Evolutionary conservation across 1,140 invertebrate species (phyloP).

Genomic region (Homalodisca vitripennis): DNA sequence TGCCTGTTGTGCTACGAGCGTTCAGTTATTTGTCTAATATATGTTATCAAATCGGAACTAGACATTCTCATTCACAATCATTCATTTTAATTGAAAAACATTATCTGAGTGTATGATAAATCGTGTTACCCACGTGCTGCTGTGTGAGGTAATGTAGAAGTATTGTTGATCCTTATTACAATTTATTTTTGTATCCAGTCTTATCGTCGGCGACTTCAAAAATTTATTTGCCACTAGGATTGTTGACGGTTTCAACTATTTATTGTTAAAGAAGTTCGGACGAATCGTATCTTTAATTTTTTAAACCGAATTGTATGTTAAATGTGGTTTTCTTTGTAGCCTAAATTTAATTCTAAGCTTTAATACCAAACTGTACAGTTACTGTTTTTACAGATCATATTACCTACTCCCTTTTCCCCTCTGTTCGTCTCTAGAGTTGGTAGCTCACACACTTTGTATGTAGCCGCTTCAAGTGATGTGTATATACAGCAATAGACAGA

Average conservation of each 20-base stretch:
- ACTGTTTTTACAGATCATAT: slow-evolving; percentile 14
- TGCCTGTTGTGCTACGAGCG: background rate
- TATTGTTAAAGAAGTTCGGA: background rate
- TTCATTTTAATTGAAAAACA: slow-evolving; percentile 11
- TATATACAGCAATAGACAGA: slow-evolving; percentile 32
- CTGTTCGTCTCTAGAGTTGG: slow-evolving; percentile 5
- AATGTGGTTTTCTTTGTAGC: background rate
- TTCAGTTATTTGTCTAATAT: background rate
- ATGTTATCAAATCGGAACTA: background rate
- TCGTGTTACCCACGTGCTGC: slow-evolving; percentile 3
- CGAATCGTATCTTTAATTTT: background rate
- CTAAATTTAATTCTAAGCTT: background rate
- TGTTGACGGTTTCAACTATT: slow-evolving; percentile 6
- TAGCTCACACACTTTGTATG: slow-evolving; percentile 19
- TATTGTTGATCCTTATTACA: slow-evolving; percentile 21
- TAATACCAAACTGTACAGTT: background rate
- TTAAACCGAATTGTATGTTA: background rate
- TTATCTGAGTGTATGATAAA: background rate
- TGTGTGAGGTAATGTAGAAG: background rate
- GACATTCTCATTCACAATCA: background rate
- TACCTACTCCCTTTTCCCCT: background rate
- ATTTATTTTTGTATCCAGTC: slow-evolving; percentile 25
- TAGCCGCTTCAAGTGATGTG: slow-evolving; percentile 33
- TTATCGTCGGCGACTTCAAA: background rate
- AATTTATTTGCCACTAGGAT: background rate